These are phyloP conservation scores for Drosophila subpulchrella DNA, from an alignment of 1,140 invertebrate genomes.

Conservation along the genomic window DNA sequence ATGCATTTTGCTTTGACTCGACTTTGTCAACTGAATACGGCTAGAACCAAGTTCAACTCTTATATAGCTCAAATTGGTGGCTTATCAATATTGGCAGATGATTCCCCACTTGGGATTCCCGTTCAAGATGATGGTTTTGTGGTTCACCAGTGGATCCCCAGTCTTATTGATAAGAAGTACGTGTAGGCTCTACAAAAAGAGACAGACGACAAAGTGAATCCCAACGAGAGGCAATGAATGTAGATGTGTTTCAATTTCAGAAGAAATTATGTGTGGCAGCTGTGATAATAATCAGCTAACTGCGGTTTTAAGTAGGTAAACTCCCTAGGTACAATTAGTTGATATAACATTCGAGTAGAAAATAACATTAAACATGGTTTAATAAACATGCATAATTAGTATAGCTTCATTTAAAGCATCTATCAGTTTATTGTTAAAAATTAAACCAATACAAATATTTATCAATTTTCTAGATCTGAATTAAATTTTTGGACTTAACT, in stretches of 20 bases:
- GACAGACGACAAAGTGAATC: slow-evolving; percentile 10
- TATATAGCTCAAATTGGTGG: slow-evolving; percentile 19
- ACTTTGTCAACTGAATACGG: slow-evolving; percentile 26
- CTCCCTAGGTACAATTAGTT: too few species aligned
- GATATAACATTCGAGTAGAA: too few species aligned
- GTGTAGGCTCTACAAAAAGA: slow-evolving; percentile 9
- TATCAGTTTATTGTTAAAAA: too few species aligned
- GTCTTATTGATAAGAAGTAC: slow-evolving; percentile 45
- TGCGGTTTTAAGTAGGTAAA: background rate
- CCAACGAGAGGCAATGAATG: slow-evolving; percentile 16
- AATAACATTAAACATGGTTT: too few species aligned
- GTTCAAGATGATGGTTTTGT: slow-evolving; percentile 8
- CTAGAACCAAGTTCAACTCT: background rate
- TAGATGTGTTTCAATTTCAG: slow-evolving; percentile 6
- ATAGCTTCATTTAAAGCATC: too few species aligned
- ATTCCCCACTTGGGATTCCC: slow-evolving; percentile 55
- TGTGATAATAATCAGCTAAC: slow-evolving; percentile 2
- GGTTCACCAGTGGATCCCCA: slow-evolving; percentile 60
- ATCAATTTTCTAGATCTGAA: background rate
- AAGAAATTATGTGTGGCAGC: slow-evolving; percentile 15
- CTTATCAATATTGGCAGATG: slow-evolving; percentile 40
- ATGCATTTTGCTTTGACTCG: slow-evolving; percentile 45
- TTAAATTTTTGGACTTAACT: background rate
- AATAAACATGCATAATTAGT: too few species aligned
- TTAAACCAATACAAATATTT: background rate